Base-by-base conservation (phyloP, 1,140 invertebrate species). In the Leptopilina clavipes region DNA sequence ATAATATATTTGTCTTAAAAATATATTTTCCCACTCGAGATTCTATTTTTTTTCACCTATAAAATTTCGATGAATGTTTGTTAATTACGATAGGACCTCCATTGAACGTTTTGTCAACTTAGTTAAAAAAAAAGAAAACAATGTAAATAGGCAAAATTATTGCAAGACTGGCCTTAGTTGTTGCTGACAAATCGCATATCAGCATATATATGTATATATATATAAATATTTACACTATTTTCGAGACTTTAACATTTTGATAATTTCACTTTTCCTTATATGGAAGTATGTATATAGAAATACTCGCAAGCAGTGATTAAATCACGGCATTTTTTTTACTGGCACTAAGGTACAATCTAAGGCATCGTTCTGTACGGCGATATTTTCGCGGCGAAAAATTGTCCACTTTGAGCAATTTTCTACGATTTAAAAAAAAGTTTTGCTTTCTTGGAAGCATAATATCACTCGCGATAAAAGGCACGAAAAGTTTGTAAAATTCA, bases 321-420 rank as follows among this genome's bases (percentile, higher is more conserved):
- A 65, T 65, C 59, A 65, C 59, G 25, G 25, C 25, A 40, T 8
- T 40, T 65, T 65, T 75, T 72, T 75, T 73, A 81, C 74, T 80
- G 79, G 74, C 76, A 72, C 79, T 70, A 72, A 71, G 43, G 37
- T 25, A 45, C 70, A 40, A 40, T 7, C 37, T 40, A 77, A 82
- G 79, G 82, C 81, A 82, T 74, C 72, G 73, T 59, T 78, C 31
- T 65, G 59, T 22, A 65, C 56, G 59, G 59, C 59, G 59, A n/a
- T 65, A 65, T 65, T 65, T 65, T 65, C 31, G 25, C 25, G 3
- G 14, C 22, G 79, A 81, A 83, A 72, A 70, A 83, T 65, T 65
- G 77, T 83, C 22, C 75, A 40, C 0, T 65, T 76, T 70, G 70
- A 79, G 82, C 81, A 82, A 83, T 82, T 83, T 79, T 82, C 76